phyloP scores from a whole-genome alignment of 2,797 vertebrate species.

The Miichthys miiuy region DNA sequence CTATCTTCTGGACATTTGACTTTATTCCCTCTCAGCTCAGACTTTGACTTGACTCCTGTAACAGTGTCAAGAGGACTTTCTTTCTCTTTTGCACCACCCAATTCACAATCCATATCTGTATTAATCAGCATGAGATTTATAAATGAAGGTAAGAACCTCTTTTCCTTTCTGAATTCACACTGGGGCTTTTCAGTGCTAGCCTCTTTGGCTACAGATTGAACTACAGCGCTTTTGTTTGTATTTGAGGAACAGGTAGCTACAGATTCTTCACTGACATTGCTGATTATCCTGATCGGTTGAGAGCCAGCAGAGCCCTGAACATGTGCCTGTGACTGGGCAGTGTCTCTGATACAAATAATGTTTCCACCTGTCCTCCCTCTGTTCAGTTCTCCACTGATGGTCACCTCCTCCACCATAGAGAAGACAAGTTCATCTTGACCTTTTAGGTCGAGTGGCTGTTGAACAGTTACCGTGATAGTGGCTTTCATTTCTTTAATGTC shows the following conservation, averaged over 20 bases:
- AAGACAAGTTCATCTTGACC: slow-evolving; percentile 98
- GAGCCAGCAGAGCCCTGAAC: slow-evolving; percentile 84
- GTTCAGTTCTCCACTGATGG: slow-evolving; percentile 90
- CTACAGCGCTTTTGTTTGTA: slow-evolving; percentile 6
- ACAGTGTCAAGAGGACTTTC: slow-evolving; percentile 80
- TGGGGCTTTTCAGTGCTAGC: slow-evolving; percentile 82
- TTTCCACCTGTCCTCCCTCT: slow-evolving; percentile 88
- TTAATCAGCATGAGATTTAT: slow-evolving; percentile 92
- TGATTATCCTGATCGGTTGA: slow-evolving; percentile 95
- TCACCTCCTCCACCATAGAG: slow-evolving; percentile 96
- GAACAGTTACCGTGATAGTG: slow-evolving; percentile 95
- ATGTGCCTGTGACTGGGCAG: slow-evolving; percentile 84
- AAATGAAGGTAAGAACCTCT: slow-evolving; percentile 84
- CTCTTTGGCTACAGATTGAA: slow-evolving; percentile 75
- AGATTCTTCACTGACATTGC: slow-evolving; percentile 92
- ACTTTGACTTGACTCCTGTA: slow-evolving; percentile 80
- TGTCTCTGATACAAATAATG: slow-evolving; percentile 93
- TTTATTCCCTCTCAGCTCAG: slow-evolving; percentile 76
- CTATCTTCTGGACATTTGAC: slow-evolving; percentile 69
- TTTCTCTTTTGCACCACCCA: slow-evolving; percentile 82
- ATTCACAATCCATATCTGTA: slow-evolving; percentile 84
- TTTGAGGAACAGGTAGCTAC: slow-evolving; percentile 61
- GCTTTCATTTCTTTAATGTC: slow-evolving; percentile 90
- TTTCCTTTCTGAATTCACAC: slow-evolving; percentile 82
- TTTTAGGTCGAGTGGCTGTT: slow-evolving; percentile 94